Percentiles rank a stretch among this genome's conserved stretches.
phyloP scores from a whole-genome alignment of 2,888 invertebrate genomes.

The Dicyrtoma fusca region DNA sequence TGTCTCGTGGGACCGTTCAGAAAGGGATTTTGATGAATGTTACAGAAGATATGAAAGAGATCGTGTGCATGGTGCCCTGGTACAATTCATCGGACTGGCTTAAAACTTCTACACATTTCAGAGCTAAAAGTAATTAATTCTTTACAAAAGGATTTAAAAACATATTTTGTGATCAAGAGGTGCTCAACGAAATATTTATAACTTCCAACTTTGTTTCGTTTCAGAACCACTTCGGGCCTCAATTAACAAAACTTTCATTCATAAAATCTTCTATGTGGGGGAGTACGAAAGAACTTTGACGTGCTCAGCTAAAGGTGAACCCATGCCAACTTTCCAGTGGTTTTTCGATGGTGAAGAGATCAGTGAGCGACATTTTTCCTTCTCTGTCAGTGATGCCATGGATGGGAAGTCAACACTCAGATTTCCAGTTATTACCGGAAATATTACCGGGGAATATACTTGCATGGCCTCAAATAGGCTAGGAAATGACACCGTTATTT shows the following conservation, averaged over 20 bases:
- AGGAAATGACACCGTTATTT: not conserved
- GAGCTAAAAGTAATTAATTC: not conserved
- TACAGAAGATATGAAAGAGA: not conserved
- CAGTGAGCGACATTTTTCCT: no score
- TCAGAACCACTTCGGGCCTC: not conserved
- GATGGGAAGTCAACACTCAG: not conserved
- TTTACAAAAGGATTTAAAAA: not conserved
- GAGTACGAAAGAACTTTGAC: not conserved
- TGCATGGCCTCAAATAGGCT: not conserved
- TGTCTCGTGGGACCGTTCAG: not conserved
- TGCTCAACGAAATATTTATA: no score
- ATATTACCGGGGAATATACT: not conserved
- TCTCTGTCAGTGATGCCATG: no score
- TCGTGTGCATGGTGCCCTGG: constrained; percentile 4
- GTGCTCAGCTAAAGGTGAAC: not conserved
- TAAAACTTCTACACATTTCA: not conserved
- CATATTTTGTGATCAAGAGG: no score
- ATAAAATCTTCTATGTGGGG: not conserved
- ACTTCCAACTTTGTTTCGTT: no score
- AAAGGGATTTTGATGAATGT: not conserved
- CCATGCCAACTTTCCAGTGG: not conserved
- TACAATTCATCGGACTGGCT: constrained; percentile 6
- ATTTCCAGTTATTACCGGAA: not conserved
- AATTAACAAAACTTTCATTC: not conserved
- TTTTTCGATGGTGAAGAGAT: not conserved